Conservation (phyloP, 2,113 vertebrate species). For the Microtus ochrogaster region DNA sequence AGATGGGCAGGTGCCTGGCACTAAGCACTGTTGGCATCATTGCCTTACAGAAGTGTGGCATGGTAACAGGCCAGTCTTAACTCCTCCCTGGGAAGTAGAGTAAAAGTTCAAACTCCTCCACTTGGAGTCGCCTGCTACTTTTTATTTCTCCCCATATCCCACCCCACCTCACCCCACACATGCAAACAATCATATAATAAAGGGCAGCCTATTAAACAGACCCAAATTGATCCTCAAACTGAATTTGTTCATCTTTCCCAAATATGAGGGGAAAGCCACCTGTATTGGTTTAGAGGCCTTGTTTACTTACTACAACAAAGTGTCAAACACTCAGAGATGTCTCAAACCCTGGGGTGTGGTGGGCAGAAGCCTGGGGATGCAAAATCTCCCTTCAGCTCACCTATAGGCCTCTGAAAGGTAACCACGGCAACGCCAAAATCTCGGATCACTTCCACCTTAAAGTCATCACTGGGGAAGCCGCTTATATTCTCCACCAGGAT, state of each 20-base stretch:
- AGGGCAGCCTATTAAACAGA: neutral
- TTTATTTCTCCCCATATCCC: neutral
- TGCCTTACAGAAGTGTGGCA: neutral
- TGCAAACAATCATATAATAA: neutral
- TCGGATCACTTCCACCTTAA: slow-evolving; percentile 89
- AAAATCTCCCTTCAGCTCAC: slow-evolving; percentile 82
- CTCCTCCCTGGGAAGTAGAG: neutral
- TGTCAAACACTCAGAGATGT: neutral
- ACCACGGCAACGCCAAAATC: slow-evolving; percentile 87
- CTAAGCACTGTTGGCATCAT: neutral
- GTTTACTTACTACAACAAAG: neutral
- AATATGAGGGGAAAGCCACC: neutral
- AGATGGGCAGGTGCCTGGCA: neutral
- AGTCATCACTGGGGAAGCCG: slow-evolving; percentile 74
- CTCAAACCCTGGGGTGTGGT: neutral
- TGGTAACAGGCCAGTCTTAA: neutral
- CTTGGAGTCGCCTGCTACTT: neutral
- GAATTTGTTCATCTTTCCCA: slow-evolving; percentile 34
- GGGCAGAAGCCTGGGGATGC: neutral
- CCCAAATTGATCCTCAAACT: slow-evolving; percentile 24
- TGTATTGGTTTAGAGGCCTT: neutral
- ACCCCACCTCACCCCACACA: neutral
- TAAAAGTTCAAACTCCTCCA: neutral
- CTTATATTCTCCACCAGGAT: slow-evolving; percentile 91
- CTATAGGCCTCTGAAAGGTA: slow-evolving; percentile 85